These are phyloP conservation scores for Clitarchus hookeri DNA, from an alignment of 2,888 invertebrate genomes.

Conservation along the genomic window DNA sequence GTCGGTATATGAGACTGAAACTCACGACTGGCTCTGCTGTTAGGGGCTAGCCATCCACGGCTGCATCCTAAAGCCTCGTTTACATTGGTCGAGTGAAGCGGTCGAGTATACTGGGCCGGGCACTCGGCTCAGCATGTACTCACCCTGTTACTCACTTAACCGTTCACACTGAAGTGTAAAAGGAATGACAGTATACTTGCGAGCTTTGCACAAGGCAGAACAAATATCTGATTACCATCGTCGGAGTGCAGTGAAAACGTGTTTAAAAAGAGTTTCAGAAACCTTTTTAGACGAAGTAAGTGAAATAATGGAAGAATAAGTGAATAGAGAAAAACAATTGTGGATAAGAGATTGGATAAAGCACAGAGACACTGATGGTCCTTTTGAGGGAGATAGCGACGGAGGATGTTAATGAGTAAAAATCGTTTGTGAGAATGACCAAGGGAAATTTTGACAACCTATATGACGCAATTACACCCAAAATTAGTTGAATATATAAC, in stretches of 20 bases:
- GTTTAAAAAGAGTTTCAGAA: not conserved
- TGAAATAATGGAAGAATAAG: not conserved
- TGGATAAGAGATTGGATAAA: conserved; percentile 6
- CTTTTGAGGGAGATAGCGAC: conserved; percentile 16
- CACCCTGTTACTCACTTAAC: too few relatives aligned
- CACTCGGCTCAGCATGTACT: too few relatives aligned
- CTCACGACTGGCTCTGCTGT: too few relatives aligned
- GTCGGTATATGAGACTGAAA: too few relatives aligned
- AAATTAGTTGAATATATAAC: not conserved
- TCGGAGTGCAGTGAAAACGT: not conserved
- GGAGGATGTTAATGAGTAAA: conserved; percentile 20
- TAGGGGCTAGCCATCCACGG: too few relatives aligned
- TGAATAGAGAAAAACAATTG: not conserved
- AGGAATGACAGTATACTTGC: not conserved
- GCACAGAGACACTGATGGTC: not conserved
- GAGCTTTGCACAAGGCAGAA: not conserved
- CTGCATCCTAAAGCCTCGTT: too few relatives aligned
- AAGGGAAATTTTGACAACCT: not conserved
- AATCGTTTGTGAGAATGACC: conserved; percentile 17
- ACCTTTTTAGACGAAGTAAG: not conserved
- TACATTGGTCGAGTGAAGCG: too few relatives aligned
- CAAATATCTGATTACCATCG: not conserved
- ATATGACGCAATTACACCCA: not conserved
- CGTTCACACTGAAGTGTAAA: too few relatives aligned
- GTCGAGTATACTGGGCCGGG: too few relatives aligned